A percentile compares a stretch with the other conserved stretches of the same genome.
phyloP scores from a whole-genome alignment of 2,797 vertebrate species.

The Sylvilagus floridanus region DNA sequence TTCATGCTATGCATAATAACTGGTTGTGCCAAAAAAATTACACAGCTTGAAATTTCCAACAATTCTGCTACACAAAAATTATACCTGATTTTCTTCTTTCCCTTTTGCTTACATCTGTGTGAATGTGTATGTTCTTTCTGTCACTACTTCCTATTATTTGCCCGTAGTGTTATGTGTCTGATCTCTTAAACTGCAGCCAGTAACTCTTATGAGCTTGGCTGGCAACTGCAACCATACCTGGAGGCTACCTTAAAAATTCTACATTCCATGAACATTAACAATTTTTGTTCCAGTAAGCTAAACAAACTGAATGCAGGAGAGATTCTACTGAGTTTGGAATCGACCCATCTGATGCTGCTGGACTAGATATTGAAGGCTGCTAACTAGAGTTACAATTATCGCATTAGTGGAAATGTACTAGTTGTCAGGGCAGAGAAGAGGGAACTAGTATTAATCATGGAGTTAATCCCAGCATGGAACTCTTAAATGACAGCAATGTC shows the following conservation, averaged over 20 bases:
- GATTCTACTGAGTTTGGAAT: background rate
- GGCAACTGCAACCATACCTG: background rate
- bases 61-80: constrained; percentile 31
- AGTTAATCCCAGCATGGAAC: background rate
- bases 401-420: background rate
- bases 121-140: background rate
- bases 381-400: background rate
- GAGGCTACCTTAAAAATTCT: constrained; percentile 4
- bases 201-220: background rate
- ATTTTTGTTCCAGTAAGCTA: constrained; percentile 38
- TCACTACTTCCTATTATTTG: background rate
- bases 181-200: background rate
- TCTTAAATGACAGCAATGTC: background rate
- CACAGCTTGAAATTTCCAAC: background rate
- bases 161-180: background rate
- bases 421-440: background rate
- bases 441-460: background rate
- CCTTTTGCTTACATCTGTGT: background rate
- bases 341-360: background rate
- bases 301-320: constrained; percentile 14
- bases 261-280: background rate
- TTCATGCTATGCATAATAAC: background rate
- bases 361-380: background rate
- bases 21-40: background rate
- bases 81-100: background rate